Base-by-base conservation (phyloP, 2,888 invertebrate species). In the Aphodius granarius region DNA sequence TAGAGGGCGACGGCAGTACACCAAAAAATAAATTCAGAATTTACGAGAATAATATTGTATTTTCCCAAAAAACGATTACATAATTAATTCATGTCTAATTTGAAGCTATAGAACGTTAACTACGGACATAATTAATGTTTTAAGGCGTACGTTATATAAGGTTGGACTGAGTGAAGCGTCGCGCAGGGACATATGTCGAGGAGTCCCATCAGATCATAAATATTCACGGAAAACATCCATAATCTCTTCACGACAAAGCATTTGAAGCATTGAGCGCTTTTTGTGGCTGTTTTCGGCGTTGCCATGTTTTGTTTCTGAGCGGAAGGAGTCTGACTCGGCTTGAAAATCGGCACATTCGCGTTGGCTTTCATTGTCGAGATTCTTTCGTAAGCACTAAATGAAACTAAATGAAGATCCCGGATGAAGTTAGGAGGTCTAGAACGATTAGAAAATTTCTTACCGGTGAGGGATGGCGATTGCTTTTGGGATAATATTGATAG, bases 171-270 rank as follows among this genome's bases (percentile, higher is more conserved):
- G 77, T 85, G 85, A 62, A 85, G 81, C 13, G 84, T 83, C 21
- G 83, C 83, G 76, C 84, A 83, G 5, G 85, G 84, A 73, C 82
- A 83, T 43, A 85, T 84, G 77, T 85, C 84, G 19, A 85, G 74
- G n/a, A 85, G 77, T 2, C 84, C 84, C 79, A 84, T 81, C 71
- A 85, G 81, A 68, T 85, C 84, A 77, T 83, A 85, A 78, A 84
- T 82, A 75, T 84, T 85, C 18, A 85, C 83, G 13, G 83, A 81
- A 19, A 84, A 80, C 81, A 83, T 82, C 82, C 82, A 83, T 15
- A 81, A 74, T 23, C 80, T 79, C 71, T 80, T 82, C 23, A 78
- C 79, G 43, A 82, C 20, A 22, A 81, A 78, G 66, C 81, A 81
- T 75, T 82, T 82, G 16, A 80, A 68, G 73, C 82, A 82, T 74